Evolutionary conservation across 2,797 vertebrate genomes (phyloP), one percentile per base, ranked within the genome.

Genomic region (Fratercula arctica): DNA sequence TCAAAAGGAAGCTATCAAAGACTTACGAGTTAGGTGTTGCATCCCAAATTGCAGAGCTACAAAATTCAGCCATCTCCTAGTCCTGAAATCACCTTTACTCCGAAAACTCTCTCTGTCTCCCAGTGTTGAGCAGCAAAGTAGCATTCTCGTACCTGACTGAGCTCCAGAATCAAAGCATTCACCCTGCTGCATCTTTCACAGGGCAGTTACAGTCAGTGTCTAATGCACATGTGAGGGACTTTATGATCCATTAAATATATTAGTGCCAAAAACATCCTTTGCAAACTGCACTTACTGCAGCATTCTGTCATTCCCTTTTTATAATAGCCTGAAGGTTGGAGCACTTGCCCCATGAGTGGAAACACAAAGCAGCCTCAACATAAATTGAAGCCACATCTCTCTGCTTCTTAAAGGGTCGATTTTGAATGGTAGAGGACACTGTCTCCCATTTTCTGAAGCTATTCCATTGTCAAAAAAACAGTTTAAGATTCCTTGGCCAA

Each of bases 341-440:
- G 5, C 28, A 20, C 6, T 77, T 67, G 6, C 10, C 16, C 5
- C 6, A 5, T 11, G 41, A 51, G 4, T 17, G 13, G 11, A 53
- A 90, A 37, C 13, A 69, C 15, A 6, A 29, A 2, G 0, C 15
- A 64, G 8, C 6, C 23, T 67, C 23, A 41, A 39, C 0, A 2
- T 31, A 88, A 70, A 50, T 16, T n/a, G 29, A 77, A 74, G 7
- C 3, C 19, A 15, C 5, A 20, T 16, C 10, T 73, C 10, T 73
- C 16, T 63, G 5, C 19, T 74, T 60, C 28, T 51, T 37, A 29
- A 68, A 43, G 4, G 19, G 18, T 35, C 2, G 0, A 13, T 64
- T 87, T 87, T 82, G 53, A 59, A 28, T 17, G 5, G 26, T 29
- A 56, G 13, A 60, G n/a, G 16, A 6, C 12, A 72, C n/a, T 31